Evolutionary conservation across 1,140 invertebrate species (phyloP), one percentile per base, ranked within the genome.

Genomic region (Drosophila ficusphila): DNA sequence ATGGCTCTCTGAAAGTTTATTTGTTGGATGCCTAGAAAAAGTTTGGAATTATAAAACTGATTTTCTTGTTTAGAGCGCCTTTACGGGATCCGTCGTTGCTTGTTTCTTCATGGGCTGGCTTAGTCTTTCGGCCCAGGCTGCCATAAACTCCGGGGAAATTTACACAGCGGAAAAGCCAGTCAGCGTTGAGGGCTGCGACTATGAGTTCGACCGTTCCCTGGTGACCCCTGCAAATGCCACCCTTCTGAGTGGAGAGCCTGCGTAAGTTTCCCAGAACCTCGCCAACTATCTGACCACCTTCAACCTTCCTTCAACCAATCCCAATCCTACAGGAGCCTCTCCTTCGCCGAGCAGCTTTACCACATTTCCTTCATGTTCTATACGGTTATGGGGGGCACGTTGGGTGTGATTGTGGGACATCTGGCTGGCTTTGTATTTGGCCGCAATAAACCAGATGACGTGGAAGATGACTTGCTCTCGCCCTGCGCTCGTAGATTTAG

Each of bases 31-130:
- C 31, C 14, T 14, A 2, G 1, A 42, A 42, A 25, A 2, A 0
- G 3, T 5, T 25, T 23, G 11, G 39, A 11, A 11, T 9, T 46
- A 29, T 8, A 16, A 53, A 53, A 4, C 2, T 36, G 12, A 12
- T 14, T 9, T 14, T 65, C 52, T 42, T 4, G 7, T 42, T 71
- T 2, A 70, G 96, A 96, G 96, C 23, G 96, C 96, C 0, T 91
- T 95, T 19, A 90, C 93, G 16, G 97, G 97, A 21, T 93, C 96
- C 2, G 52, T 96, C 0, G 91, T 92, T n/a, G 94, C 96, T 1
- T 91, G 97, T 6, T 79, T 93, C 7, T 92, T 95, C 8, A 95
- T 96, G 93, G 93, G 94, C 0, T 97, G 96, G 95, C 93, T 97
- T 47, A 96, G 95, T 44, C 90, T 97, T 21, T 95, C 95, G 1